Percentiles rank a stretch among this genome's conserved stretches.
Evolutionary conservation across 2,797 vertebrate genomes (phyloP).

Genomic region (Xyrichtys novacula): DNA sequence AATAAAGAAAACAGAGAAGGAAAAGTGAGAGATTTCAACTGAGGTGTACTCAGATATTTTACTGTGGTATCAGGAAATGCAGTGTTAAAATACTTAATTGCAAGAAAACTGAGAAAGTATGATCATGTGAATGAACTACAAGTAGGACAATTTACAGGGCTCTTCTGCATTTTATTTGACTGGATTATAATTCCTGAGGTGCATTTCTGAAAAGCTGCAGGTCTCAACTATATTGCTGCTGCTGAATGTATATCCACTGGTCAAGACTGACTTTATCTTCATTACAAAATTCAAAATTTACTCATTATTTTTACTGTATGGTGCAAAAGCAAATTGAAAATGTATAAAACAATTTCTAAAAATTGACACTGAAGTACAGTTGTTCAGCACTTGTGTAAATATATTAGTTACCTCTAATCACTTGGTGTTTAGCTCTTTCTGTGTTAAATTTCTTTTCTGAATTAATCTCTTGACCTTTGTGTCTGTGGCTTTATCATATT

Average conservation of each 20-base stretch:
- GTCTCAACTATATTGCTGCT: background rate
- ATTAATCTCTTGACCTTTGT: background rate
- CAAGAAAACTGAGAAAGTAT: background rate
- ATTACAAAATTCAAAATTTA: too few relatives aligned
- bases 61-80: background rate
- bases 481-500: background rate
- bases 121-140: background rate
- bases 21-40: background rate
- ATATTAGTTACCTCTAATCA: background rate
- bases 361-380: background rate
- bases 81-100: background rate
- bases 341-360: background rate
- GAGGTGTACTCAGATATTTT: background rate
- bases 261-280: too few relatives aligned
- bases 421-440: background rate
- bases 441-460: background rate
- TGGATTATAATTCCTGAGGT: background rate
- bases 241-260: too few relatives aligned
- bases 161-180: background rate
- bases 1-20: constrained; percentile 19
- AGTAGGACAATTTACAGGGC: background rate
- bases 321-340: background rate
- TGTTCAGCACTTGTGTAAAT: background rate
- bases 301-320: too few relatives aligned
- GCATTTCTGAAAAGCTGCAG: background rate